A percentile compares a stretch with the other conserved stretches of the same genome.
Conservation (phyloP, 2,113 vertebrate genomes). For the Poeciliopsis retropinna region DNA sequence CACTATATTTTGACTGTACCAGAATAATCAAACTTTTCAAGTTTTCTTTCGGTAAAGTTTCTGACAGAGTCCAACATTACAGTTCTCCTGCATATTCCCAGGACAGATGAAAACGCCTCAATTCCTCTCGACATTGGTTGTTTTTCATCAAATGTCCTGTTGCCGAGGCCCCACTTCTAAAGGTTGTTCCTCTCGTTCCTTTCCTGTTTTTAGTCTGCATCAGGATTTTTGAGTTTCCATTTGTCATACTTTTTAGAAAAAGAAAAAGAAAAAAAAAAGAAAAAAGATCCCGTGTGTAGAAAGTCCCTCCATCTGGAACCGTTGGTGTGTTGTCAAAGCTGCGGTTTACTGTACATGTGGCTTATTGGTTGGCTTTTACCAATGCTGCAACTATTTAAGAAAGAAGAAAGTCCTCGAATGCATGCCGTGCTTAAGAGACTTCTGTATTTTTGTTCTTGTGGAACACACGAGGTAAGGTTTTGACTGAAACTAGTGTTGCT, state of each 20-base stretch:
- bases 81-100: background rate
- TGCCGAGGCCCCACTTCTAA: constrained; percentile 2
- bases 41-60: background rate
- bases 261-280: too few species aligned
- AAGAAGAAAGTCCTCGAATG: constrained; percentile 14
- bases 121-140: background rate
- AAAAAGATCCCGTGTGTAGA: background rate
- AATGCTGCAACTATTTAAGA: background rate
- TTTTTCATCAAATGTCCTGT: constrained; percentile 6
- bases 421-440: background rate
- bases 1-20: too few species aligned
- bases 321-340: constrained; percentile 3
- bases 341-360: background rate
- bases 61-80: background rate
- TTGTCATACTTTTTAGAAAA: background rate
- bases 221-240: constrained; percentile 12
- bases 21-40: background rate
- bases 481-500: background rate
- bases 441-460: background rate
- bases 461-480: background rate
- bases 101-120: too few species aligned
- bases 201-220: constrained; percentile 32
- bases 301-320: background rate
- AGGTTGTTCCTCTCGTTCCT: constrained; percentile 31
- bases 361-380: background rate